Evolutionary conservation across 1,140 invertebrate species (phyloP), one percentile per base, ranked within the genome.

Genomic region (Apolygus lucorum): DNA sequence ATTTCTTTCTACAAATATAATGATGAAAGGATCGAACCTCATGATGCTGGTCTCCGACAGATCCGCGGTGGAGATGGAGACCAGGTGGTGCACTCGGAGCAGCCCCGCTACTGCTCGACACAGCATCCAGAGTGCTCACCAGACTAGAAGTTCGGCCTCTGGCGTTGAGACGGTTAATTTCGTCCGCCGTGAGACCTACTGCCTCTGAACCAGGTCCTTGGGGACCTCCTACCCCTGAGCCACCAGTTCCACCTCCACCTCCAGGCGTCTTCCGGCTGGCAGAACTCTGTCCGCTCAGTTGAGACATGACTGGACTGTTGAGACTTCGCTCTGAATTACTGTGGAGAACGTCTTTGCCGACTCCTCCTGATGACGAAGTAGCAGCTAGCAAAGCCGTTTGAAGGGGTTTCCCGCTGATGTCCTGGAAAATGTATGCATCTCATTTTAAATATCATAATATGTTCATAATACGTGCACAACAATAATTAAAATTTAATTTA

Each of bases 261-360:
- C 74, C 73, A 82, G 84, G 71, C 82, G 82, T 86, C 79, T 84
- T 88, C 64, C 86, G 83, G 73, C 88, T 89, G 0, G 86, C 86
- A 4, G 90, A 92, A 76, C 88, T 90, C 78, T 90, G 89, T 0
- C 89, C 89, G 59, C 90, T 92, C 17, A 94, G 76, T 76, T 93
- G 91, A 14, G 91, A 93, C 90, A 92, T 92, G 0, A 93, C 92
- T 0, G 92, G 91, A 74, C 91, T 93, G 77, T 94, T 94, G 28
- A 95, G 80, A 76, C 92, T 94, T 25, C 92, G 81, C 77, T 95
- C 92, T 78, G 91, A 94, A 78, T 93, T 93, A 73, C 90, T 93
- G 78, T 91, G 90, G 26, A 91, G 79, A 0, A 85, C 88, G 75
- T 91, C 90, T 2, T 90, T 90, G 4, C 90, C 90, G 0, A 91